Conservation (phyloP, 2,888 invertebrate species). For the Phytoseiulus persimilis region DNA sequence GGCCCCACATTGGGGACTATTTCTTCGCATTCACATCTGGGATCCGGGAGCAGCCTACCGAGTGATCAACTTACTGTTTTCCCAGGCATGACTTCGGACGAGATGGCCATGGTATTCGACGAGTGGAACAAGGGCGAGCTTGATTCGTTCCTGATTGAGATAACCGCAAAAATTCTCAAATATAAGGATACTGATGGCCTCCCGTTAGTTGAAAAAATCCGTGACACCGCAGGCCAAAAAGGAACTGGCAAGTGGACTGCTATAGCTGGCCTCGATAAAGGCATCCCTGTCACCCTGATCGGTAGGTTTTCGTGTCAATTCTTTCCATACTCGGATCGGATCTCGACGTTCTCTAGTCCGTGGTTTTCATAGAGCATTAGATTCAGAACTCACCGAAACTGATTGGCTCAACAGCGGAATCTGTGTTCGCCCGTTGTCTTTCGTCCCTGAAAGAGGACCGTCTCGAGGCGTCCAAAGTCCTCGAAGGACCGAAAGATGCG, state of each 20-base stretch:
- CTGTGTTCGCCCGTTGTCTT: slow-evolving; percentile 90
- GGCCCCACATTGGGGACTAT: no score
- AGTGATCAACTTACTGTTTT: no score
- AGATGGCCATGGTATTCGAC: slow-evolving; percentile 60
- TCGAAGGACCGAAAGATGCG: slow-evolving; percentile 61
- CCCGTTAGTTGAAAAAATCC: slow-evolving; percentile 77
- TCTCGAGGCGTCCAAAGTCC: slow-evolving; percentile 65
- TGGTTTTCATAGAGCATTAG: no score
- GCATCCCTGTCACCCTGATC: slow-evolving; percentile 92
- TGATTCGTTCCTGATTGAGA: slow-evolving; percentile 94
- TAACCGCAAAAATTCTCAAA: slow-evolving; percentile 84
- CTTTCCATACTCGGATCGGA: no score
- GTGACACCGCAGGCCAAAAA: slow-evolving; percentile 88
- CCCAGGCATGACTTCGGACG: slow-evolving; percentile 39
- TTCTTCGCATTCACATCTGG: no score
- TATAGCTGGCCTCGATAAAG: slow-evolving; percentile 86
- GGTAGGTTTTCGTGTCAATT: slow-evolving; percentile 53
- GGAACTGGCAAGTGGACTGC: slow-evolving; percentile 99
- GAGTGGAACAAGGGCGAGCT: slow-evolving; percentile 93
- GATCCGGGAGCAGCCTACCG: no score
- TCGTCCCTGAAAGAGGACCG: slow-evolving; percentile 84
- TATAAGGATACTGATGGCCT: slow-evolving; percentile 75
- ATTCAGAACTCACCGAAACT: neutral
- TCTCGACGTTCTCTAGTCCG: no score
- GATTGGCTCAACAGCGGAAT: slow-evolving; percentile 60